phyloP scores from a whole-genome alignment of 2,113 vertebrate species.

The Zapus hudsonius region DNA sequence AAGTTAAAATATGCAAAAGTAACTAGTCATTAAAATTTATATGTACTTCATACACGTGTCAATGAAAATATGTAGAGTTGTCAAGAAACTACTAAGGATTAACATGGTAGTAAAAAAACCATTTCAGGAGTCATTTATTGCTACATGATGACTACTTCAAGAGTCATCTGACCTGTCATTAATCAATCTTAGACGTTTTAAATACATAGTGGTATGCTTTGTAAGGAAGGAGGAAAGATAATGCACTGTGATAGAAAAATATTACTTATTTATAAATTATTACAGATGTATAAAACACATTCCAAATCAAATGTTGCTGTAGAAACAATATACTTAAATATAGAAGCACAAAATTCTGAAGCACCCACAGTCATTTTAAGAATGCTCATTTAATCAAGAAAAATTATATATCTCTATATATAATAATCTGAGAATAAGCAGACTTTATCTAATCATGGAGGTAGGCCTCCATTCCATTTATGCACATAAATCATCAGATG shows the following conservation, averaged over 20 bases:
- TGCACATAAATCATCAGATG: conserved; percentile 34
- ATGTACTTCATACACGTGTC: conserved; percentile 79
- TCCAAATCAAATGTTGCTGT: conserved; percentile 70
- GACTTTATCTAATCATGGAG: conserved; percentile 55
- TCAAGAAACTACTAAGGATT: conserved; percentile 70
- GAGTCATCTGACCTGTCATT: conserved; percentile 68
- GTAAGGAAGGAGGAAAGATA: conserved; percentile 61
- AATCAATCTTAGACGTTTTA: conserved; percentile 65
- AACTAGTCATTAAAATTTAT: conserved; percentile 80
- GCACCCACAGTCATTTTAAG: conserved; percentile 80
- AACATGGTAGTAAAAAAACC: conserved; percentile 53
- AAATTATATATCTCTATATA: conserved; percentile 41
- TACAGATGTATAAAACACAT: conserved; percentile 84
- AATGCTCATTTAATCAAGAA: conserved; percentile 72
- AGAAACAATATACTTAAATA: conserved; percentile 77
- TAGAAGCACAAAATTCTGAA: conserved; percentile 76
- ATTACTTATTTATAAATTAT: conserved; percentile 82
- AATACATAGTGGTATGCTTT: conserved; percentile 64
- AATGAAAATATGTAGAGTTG: conserved; percentile 78
- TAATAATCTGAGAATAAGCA: conserved; percentile 56
- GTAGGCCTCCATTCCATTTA: conserved; percentile 55
- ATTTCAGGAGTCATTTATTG: conserved; percentile 80
- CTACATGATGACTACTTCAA: conserved; percentile 77
- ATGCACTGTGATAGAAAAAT: conserved; percentile 85
- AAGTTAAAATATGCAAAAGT: conserved; percentile 77